Percentiles rank a stretch among this genome's conserved stretches.
phyloP scores from a whole-genome alignment of 2,797 vertebrate species.

The Megalops cyprinoides region DNA sequence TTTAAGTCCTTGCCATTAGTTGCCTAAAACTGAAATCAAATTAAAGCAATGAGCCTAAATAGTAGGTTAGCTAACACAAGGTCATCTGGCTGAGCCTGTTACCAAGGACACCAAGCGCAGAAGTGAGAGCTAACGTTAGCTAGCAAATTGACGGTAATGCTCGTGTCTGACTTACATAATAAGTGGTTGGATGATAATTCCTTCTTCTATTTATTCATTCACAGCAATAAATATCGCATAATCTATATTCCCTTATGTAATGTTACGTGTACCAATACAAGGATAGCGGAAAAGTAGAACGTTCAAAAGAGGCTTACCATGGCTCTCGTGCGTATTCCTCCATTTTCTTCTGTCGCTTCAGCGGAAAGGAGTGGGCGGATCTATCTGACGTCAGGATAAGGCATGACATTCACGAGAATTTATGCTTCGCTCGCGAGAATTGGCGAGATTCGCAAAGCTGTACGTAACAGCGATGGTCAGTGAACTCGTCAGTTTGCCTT shows the following conservation, averaged over 20 bases:
- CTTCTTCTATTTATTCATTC: neutral
- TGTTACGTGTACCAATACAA: neutral
- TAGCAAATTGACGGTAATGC: no score
- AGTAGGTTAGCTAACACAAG: constrained; percentile 34
- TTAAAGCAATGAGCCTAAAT: neutral
- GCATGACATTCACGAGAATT: no score
- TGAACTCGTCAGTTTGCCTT: no score
- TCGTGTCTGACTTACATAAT: neutral
- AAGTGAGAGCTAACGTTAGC: neutral
- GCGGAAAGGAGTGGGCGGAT: constrained; percentile 6
- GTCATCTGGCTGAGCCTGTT: constrained; percentile 34
- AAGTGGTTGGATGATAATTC: neutral
- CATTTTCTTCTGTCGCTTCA: constrained; percentile 83
- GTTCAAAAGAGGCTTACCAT: constrained; percentile 77
- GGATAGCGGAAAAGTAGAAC: neutral
- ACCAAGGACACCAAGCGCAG: constrained; percentile 32
- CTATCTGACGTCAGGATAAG: constrained; percentile 17
- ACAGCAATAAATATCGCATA: neutral
- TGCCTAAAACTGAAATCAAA: neutral
- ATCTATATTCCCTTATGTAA: no score
- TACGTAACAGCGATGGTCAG: no score
- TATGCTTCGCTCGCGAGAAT: no score
- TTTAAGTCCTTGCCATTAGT: neutral
- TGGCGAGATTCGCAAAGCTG: no score
- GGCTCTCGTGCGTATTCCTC: constrained; percentile 95